Conservation (phyloP, 2,113 vertebrate species). For the Peromyscus leucopus region DNA sequence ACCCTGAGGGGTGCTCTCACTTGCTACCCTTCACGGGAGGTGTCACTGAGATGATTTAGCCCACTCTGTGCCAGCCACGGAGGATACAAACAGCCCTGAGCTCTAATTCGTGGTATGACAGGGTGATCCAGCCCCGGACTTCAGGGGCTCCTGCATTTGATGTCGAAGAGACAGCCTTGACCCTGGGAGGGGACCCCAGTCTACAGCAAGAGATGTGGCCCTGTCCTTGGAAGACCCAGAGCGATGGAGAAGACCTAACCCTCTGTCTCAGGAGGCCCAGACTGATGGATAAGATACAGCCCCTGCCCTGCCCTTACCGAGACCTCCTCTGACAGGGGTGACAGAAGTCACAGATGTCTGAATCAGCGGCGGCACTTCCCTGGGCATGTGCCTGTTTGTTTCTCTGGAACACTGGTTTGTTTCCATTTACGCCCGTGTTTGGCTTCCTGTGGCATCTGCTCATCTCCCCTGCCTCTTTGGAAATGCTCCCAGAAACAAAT, state of each 20-base stretch:
- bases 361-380: not conserved
- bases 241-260: constrained; percentile 16
- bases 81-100: not conserved
- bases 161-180: constrained; percentile 25
- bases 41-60: constrained; percentile 22
- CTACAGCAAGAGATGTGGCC: not conserved
- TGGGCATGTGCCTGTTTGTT: constrained; percentile 41
- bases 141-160: constrained; percentile 21
- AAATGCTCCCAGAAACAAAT: constrained; percentile 56
- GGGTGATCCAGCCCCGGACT: constrained; percentile 5
- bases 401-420: constrained; percentile 55
- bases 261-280: not conserved
- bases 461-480: constrained; percentile 47
- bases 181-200: not conserved
- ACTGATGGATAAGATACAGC: constrained; percentile 45
- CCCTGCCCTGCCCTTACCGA: constrained; percentile 44
- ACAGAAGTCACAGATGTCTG: constrained; percentile 51
- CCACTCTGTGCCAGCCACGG: not conserved
- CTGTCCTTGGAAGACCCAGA: not conserved
- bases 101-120: constrained; percentile 4
- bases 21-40: not conserved
- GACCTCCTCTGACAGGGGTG: not conserved
- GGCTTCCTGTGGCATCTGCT: constrained; percentile 54
- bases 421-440: constrained; percentile 29
- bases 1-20: not conserved